Evolutionary conservation across 2,888 invertebrate genomes (phyloP).

Genomic region (Drosophila kuntzei): DNA sequence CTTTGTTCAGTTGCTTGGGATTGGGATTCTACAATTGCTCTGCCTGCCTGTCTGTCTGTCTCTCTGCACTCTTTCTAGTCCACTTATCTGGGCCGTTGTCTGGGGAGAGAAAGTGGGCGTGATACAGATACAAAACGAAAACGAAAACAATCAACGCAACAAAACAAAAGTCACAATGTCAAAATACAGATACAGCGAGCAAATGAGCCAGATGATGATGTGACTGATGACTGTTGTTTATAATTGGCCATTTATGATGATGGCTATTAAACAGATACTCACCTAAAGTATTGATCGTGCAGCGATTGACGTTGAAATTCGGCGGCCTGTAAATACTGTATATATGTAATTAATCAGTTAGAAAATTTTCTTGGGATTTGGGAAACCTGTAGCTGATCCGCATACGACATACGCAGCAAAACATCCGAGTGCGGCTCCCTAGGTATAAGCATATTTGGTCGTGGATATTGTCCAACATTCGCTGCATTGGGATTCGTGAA

Average conservation of each 20-base stretch:
- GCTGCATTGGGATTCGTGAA: conserved; percentile 62
- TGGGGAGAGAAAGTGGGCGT: conserved; percentile 59
- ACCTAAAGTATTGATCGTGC: conserved; percentile 86
- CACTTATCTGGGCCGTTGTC: conserved; percentile 85
- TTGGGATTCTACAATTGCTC: conserved; percentile 69
- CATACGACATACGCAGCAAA: conserved; percentile 86
- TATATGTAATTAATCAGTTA: conserved; percentile 85
- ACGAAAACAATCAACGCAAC: conserved; percentile 39
- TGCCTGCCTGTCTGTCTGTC: conserved; percentile 21
- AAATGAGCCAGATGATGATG: conserved; percentile 52
- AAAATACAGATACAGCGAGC: conserved; percentile 41
- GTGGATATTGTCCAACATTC: conserved; percentile 86
- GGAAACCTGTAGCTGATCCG: conserved; percentile 86
- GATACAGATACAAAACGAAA: conserved; percentile 68
- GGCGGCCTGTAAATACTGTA: conserved; percentile 86
- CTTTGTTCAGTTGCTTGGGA: conserved; percentile 80
- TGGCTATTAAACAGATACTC: conserved; percentile 54
- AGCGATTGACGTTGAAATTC: conserved; percentile 86
- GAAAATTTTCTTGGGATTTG: conserved; percentile 74
- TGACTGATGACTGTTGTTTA: conserved; percentile 43
- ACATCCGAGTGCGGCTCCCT: conserved; percentile 86
- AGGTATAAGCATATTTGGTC: conserved; percentile 86
- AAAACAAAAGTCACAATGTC: conserved; percentile 61
- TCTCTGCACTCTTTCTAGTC: conserved; percentile 69
- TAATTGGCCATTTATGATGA: conserved; percentile 2